phyloP scores from a whole-genome alignment of 2,888 invertebrate genomes.

The Drosophila robusta region DNA sequence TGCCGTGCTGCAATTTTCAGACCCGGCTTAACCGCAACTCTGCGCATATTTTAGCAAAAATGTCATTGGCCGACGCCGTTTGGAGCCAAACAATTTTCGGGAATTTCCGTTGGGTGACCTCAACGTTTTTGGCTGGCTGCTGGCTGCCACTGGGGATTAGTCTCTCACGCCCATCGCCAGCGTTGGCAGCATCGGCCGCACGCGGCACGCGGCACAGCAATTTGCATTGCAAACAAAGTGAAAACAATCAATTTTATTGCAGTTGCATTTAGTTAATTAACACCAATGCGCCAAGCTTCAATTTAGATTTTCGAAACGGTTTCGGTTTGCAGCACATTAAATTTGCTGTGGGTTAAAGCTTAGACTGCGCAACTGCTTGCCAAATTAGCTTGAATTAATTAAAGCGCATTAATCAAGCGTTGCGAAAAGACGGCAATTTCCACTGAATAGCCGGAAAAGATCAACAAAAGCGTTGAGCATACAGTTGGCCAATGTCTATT shows the following conservation, averaged over 20 bases:
- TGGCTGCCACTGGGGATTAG: slow-evolving; percentile 51
- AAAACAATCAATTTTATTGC: slow-evolving; percentile 81
- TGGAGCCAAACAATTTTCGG: slow-evolving; percentile 70
- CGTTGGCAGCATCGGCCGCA: slow-evolving; percentile 23
- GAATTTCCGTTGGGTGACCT: slow-evolving; percentile 68
- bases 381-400: slow-evolving; percentile 78
- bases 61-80: slow-evolving; percentile 61
- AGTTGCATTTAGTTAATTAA: slow-evolving; percentile 81
- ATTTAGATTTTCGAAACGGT: slow-evolving; percentile 20
- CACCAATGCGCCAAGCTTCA: slow-evolving; percentile 68
- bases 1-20: slow-evolving; percentile 67
- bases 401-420: slow-evolving; percentile 78
- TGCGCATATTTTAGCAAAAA: slow-evolving; percentile 76
- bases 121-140: slow-evolving; percentile 54
- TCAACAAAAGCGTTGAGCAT: slow-evolving; percentile 40
- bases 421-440: slow-evolving; percentile 53
- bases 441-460: slow-evolving; percentile 59
- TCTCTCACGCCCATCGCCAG: background rate
- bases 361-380: slow-evolving; percentile 28
- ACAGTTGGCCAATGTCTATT: slow-evolving; percentile 20
- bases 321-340: slow-evolving; percentile 23
- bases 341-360: slow-evolving; percentile 41
- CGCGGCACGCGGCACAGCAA: slow-evolving; percentile 61
- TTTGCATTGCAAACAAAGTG: slow-evolving; percentile 82
- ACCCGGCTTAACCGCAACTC: slow-evolving; percentile 55